Evolutionary conservation across 2,113 vertebrate species (phyloP), one percentile per base, ranked within the genome.

Genomic region (Tauraco erythrolophus): DNA sequence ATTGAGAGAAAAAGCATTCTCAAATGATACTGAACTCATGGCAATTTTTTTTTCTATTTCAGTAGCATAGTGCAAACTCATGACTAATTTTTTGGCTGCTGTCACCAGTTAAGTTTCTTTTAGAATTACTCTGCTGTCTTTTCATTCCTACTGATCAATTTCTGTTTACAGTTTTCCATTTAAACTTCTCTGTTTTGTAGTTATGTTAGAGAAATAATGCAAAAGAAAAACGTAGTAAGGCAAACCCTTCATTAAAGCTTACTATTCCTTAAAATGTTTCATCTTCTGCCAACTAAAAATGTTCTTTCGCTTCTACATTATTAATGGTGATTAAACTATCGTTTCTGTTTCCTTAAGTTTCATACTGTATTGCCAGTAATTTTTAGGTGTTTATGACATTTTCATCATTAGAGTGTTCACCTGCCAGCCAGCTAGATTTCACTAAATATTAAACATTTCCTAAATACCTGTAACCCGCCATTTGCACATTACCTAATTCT

Each of bases 71-170:
- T 74, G 76, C 71, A 94, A 95, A 92, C 37, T 84, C 81, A 41
- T 93, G 82, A 95, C 84, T 95, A 80, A 62, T 88, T 79, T 88
- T 85, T 75, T 93, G 74, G 78, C 57, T 90, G 82, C 78, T 96
- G 53, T 79, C 50, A 90, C 72, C 54, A 66, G 0, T 57, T 57
- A 83, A 57, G 77, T 79, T 87, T 93, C 57, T 60, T 50, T 69
- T 82, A 65, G 69, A 77, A 94, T 82, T 68, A 91, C 27, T 78
- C 48, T 83, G 7, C 78, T 90, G 41, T 71, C 53, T 95, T 88
- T 84, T 83, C 24, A 61, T 88, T 92, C 57, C 53, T 87, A 65
- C 23, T 77, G 78, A 84, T 79, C 64, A 93, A 93, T 76, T 92
- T 27, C 53, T 71, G 37, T 76, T 96, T 79, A 82, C 43, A 76